Evolutionary conservation across 2,113 vertebrate species (phyloP).

Genomic region (Hepsetus odoe): DNA sequence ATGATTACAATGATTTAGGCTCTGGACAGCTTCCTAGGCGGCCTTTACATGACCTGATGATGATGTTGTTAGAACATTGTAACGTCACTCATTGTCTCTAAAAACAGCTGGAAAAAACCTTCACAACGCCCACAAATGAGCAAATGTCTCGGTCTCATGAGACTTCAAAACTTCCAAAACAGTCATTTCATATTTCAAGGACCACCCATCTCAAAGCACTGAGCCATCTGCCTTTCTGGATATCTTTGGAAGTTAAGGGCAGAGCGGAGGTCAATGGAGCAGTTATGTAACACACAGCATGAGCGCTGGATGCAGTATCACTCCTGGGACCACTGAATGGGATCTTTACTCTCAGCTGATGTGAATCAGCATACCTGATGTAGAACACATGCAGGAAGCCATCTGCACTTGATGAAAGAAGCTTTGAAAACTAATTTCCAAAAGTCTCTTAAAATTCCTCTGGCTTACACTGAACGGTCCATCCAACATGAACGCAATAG

Average conservation of each 20-base stretch:
- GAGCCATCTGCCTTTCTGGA: not conserved
- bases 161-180: conserved; percentile 19
- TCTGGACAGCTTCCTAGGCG: conserved; percentile 47
- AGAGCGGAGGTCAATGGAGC: conserved; percentile 49
- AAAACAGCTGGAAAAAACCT: conserved; percentile 43
- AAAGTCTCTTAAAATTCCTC: conserved; percentile 45
- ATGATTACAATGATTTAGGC: not conserved
- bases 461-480: conserved; percentile 53
- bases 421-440: conserved; percentile 3
- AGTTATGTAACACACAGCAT: conserved; percentile 37
- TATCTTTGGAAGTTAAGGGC: conserved; percentile 41
- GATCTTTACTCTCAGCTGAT: conserved; percentile 46
- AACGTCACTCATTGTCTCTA: conserved; percentile 33
- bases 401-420: conserved; percentile 30
- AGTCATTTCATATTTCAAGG: conserved; percentile 55
- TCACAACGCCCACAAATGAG: conserved; percentile 37
- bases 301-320: not conserved
- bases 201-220: too few relatives aligned
- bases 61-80: conserved; percentile 26
- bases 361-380: conserved; percentile 47
- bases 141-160: conserved; percentile 36
- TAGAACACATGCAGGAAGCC: conserved; percentile 36
- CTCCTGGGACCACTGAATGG: conserved; percentile 39
- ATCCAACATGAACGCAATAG: conserved; percentile 55
- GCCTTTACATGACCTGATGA: conserved; percentile 50